Evolutionary conservation across 1,140 invertebrate genomes (phyloP).

Genomic region (Aphelenchoides fujianensis): DNA sequence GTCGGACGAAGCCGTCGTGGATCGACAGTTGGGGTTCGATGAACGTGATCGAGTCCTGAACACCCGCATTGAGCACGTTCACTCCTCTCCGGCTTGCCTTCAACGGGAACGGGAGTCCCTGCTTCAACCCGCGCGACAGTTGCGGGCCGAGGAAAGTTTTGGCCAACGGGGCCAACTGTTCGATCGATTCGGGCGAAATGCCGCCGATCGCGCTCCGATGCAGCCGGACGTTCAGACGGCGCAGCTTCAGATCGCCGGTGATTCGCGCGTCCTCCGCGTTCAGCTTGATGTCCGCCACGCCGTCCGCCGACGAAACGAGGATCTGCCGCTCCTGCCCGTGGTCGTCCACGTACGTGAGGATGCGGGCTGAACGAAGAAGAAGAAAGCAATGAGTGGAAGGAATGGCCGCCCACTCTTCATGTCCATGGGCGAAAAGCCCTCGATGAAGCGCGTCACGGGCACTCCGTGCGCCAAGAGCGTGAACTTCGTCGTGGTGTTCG

Average conservation of each 20-base stretch:
- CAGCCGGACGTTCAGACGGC: slow-evolving; percentile 52
- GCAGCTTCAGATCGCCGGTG: slow-evolving; percentile 56
- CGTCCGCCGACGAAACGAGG: slow-evolving; percentile 60
- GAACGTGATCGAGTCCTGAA: slow-evolving; percentile 59
- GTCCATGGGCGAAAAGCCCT: slow-evolving; percentile 55
- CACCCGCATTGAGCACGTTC: too few species aligned
- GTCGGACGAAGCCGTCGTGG: slow-evolving; percentile 57
- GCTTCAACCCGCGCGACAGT: slow-evolving; percentile 53
- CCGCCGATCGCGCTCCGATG: slow-evolving; percentile 56
- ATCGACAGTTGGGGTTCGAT: slow-evolving; percentile 50
- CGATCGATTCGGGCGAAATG: slow-evolving; percentile 55
- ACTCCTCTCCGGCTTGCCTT: too few species aligned
- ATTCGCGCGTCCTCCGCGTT: slow-evolving; percentile 52
- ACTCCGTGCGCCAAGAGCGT: slow-evolving; percentile 53
- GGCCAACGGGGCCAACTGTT: slow-evolving; percentile 57
- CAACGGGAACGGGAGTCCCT: slow-evolving; percentile 58
- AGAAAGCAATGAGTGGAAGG: neutral
- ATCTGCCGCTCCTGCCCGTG: slow-evolving; percentile 47
- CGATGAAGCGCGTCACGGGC: slow-evolving; percentile 53
- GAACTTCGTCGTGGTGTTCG: slow-evolving; percentile 61
- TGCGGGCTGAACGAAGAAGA: slow-evolving; percentile 57
- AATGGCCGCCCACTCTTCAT: slow-evolving; percentile 39
- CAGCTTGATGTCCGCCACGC: slow-evolving; percentile 55
- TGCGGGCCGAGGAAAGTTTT: slow-evolving; percentile 61
- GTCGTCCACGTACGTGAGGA: slow-evolving; percentile 57